These are phyloP conservation scores for Scleropages formosus DNA, from an alignment of 2,797 vertebrate species.

Conservation along the genomic window DNA sequence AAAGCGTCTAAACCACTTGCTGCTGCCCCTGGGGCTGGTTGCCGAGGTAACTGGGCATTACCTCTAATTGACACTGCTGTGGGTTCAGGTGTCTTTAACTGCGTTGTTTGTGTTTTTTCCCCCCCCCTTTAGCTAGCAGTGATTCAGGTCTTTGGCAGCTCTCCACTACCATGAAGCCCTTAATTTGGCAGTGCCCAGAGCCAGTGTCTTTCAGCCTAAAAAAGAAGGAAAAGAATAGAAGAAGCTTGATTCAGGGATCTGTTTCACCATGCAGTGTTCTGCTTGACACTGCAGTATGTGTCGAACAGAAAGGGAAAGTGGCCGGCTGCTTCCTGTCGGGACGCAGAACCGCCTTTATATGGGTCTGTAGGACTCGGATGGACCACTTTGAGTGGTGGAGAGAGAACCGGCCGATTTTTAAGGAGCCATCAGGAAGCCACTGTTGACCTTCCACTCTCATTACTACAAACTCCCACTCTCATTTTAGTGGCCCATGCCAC, in stretches of 20 bases:
- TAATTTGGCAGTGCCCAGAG: not conserved
- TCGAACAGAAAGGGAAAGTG: slow-evolving; percentile 16
- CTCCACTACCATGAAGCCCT: slow-evolving; percentile 15
- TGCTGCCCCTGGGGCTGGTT: slow-evolving; percentile 58
- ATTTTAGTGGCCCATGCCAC: not conserved
- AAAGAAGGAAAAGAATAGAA: not conserved
- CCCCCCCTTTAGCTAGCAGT: slow-evolving; percentile 41
- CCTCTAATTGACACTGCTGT: slow-evolving; percentile 70
- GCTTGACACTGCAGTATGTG: not conserved
- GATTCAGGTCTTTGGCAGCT: slow-evolving; percentile 56
- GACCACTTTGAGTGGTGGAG: slow-evolving; percentile 37
- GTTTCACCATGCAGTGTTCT: slow-evolving; percentile 28
- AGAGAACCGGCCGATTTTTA: not conserved
- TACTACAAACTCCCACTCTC: slow-evolving; percentile 25
- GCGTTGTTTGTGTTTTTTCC: slow-evolving; percentile 50
- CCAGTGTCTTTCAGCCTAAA: not conserved
- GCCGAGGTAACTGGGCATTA: slow-evolving; percentile 70
- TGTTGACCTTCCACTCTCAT: slow-evolving; percentile 25
- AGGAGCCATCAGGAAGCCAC: slow-evolving; percentile 46
- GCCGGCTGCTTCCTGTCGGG: not conserved
- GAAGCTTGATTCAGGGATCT: slow-evolving; percentile 37
- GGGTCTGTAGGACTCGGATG: not conserved
- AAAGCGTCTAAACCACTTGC: slow-evolving; percentile 52
- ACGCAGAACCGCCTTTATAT: not conserved
- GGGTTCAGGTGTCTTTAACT: slow-evolving; percentile 72